Base-by-base conservation (phyloP, 53 echinoderm and acorn worm species). In the Astropecten irregularis region DNA sequence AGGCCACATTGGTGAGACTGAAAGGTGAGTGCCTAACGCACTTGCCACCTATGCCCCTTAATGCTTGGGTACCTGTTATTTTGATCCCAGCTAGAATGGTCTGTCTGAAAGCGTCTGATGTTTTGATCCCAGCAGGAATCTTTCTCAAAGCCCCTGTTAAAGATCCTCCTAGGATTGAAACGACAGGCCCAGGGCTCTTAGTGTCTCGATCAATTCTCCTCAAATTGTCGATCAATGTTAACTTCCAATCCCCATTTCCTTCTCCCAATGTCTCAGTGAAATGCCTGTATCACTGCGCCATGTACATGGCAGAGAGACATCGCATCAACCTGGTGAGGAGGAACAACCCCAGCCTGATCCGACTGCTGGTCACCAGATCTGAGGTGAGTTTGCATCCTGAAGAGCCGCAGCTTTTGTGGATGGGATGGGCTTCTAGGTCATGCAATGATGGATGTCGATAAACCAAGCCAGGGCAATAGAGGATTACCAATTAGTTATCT, bases 331-430 rank as follows among this genome's bases (percentile, higher is more conserved):
- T 63, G 9, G 86, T 85, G 27, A 88, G 81, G 49, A 90, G 77
- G 39, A 92, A 95, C 51, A 82, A 86, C 28, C 54, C 66, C 18
- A 90, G 92, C 32, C 76, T 95, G 10, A 88, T 92, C 27, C 88
- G 92, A 40, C 90, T 95, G 26, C 76, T 95, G 18, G 65, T 90
- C 28, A 95, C 92, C 27, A 73, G 95, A 76, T 90, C 92, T 66
- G 95, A 95, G 90, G 95, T 95, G 49, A 84, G 89, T 1, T 28
- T 38, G 20, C 34, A 3, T 6, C 6, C 42, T 42, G 42, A 42
- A 8, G 42, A 42, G 42, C 6, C 11, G 42, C 42, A 42, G 6
- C 42, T 42, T 42, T 42, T 6, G 11, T 42, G n/a, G n/a, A n/a
- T n/a, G n/a, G n/a, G n/a, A n/a, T n/a, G n/a, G n/a, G n/a, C n/a